Conservation (phyloP, 1,140 invertebrate genomes). For the Pseudomyrmex pallidus region DNA sequence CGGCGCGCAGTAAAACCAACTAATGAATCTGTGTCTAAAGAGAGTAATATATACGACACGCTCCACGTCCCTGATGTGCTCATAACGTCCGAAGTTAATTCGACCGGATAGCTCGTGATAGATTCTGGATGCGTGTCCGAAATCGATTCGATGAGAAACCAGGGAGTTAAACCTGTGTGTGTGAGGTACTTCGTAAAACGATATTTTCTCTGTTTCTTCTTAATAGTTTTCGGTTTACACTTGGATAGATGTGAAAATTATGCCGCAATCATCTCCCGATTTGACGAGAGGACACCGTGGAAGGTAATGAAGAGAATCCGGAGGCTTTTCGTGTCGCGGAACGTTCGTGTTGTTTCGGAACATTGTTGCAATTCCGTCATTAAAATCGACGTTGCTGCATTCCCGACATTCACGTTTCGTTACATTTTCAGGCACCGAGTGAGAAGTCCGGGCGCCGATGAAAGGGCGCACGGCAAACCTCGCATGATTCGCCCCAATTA, state of each 20-base stretch:
- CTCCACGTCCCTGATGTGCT: neutral
- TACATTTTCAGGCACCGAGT: conserved; percentile 9
- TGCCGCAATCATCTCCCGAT: neutral
- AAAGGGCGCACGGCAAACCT: conserved; percentile 65
- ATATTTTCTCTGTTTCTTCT: too few species aligned
- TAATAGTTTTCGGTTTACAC: too few species aligned
- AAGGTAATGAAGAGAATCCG: neutral
- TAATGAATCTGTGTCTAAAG: conserved; percentile 20
- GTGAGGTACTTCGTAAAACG: too few species aligned
- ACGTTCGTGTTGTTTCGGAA: conserved; percentile 17
- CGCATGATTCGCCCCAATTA: conserved; percentile 72
- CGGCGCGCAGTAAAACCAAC: conserved; percentile 8
- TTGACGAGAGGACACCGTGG: neutral
- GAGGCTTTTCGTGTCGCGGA: neutral
- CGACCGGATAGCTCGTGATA: neutral
- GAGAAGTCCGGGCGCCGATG: conserved; percentile 54
- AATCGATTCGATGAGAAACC: too few species aligned
- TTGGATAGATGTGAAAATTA: neutral
- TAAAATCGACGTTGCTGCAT: conserved; percentile 31
- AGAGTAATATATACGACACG: neutral
- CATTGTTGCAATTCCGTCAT: conserved; percentile 12
- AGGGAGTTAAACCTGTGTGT: too few species aligned
- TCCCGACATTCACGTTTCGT: neutral
- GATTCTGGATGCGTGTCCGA: neutral
- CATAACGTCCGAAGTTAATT: neutral